Evolutionary conservation across 2,797 vertebrate species (phyloP).

Genomic region (Myotis planiceps): DNA sequence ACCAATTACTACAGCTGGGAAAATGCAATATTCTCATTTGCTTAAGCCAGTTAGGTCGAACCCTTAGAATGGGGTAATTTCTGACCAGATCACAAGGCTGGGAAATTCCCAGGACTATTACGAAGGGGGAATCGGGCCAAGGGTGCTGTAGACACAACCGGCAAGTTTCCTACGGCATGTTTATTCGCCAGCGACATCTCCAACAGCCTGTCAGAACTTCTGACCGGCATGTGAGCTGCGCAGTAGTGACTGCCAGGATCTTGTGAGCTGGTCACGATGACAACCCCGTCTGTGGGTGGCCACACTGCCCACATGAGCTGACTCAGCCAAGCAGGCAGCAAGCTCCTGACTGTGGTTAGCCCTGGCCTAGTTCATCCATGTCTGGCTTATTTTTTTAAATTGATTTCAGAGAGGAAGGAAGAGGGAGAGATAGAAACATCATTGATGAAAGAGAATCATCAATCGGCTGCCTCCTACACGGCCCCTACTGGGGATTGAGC

Average conservation of each 20-base stretch:
- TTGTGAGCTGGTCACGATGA: background rate
- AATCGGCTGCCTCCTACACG: too few relatives aligned
- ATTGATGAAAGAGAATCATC: too few relatives aligned
- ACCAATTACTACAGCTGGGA: background rate
- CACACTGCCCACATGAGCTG: background rate
- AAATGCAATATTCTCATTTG: background rate
- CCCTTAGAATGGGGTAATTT: background rate
- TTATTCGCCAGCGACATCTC: background rate
- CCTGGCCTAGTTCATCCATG: background rate
- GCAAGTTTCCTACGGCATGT: background rate
- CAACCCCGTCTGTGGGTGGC: background rate
- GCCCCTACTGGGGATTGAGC: too few relatives aligned
- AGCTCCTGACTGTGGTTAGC: background rate
- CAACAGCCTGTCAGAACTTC: background rate
- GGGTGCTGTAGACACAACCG: background rate
- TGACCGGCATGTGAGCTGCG: background rate
- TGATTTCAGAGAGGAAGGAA: too few relatives aligned
- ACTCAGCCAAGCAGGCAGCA: background rate
- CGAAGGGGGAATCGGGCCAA: background rate
- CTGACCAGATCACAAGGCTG: background rate
- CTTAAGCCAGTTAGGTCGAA: background rate
- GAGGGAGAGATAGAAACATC: too few relatives aligned
- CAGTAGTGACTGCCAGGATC: background rate
- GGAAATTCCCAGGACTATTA: constrained; percentile 53
- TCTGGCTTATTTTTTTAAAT: background rate